These are phyloP conservation scores for Cathartes aura DNA, from an alignment of 2,113 vertebrate genomes.

Conservation along the genomic window DNA sequence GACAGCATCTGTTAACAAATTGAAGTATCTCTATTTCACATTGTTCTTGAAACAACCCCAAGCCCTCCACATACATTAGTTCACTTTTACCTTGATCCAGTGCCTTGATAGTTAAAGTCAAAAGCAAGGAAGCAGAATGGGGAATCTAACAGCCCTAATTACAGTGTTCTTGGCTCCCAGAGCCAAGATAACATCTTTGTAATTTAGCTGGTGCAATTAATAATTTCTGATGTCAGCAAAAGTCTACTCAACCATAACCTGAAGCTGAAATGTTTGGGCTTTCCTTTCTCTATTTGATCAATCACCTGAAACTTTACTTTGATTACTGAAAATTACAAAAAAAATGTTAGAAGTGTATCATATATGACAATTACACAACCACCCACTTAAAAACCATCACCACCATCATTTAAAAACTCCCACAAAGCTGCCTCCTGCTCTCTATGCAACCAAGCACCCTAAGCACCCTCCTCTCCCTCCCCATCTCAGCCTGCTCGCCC, in stretches of 20 bases:
- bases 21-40: not conserved
- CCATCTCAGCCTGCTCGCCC: not conserved
- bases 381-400: not conserved
- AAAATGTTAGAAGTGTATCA: not conserved
- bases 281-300: slow-evolving; percentile 49
- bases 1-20: not conserved
- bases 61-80: not conserved
- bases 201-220: slow-evolving; percentile 60
- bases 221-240: slow-evolving; percentile 62
- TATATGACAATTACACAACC: not conserved
- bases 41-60: not conserved
- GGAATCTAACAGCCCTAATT: slow-evolving; percentile 41
- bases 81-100: slow-evolving; percentile 8
- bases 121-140: not conserved
- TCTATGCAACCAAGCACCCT: not conserved
- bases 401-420: not conserved
- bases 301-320: slow-evolving; percentile 36
- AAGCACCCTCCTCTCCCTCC: not conserved
- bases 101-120: slow-evolving; percentile 25
- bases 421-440: not conserved
- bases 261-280: slow-evolving; percentile 11
- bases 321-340: not conserved
- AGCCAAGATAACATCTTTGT: slow-evolving; percentile 51
- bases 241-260: slow-evolving; percentile 25
- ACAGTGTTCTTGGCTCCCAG: not conserved